Evolutionary conservation across 1,140 invertebrate genomes (phyloP), one percentile per base, ranked within the genome.

Genomic region (Dysdera silvatica): DNA sequence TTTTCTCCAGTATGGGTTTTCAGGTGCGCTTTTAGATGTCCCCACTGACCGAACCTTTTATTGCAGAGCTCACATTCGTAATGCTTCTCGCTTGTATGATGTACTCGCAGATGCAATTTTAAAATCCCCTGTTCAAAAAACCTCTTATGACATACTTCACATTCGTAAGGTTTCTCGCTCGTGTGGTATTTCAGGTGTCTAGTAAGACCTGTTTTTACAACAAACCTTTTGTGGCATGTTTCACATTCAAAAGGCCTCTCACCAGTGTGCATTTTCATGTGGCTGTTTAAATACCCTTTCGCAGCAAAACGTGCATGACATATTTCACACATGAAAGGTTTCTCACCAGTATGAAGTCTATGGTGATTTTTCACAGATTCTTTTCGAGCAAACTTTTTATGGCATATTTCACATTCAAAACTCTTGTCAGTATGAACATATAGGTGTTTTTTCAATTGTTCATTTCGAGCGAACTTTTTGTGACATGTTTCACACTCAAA

Each of bases 371-470:
- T 94, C 12, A 94, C 77, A 71, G 94, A 91, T 74, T 92, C 94
- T 2, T 87, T 90, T 71, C 93, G 90, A 53, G 91, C 95, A 79
- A 98, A 99, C 66, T 85, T 84, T 14, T 88, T 84, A 0, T 85
- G 81, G 74, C 94, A 98, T 18, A 90, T 79, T 47, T 92, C 85
- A 76, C 94, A 98, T 10, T 84, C 84, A 75, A 97, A 97, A 0
- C 94, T 93, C 23, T 89, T 83, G 74, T 97, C 91, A 0, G 94
- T 97, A 74, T 98, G 94, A 0, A 95, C 93, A 23, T 93, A 82
- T 23, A 95, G 77, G 70, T 97, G 94, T 2, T 94, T 82, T 7
- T 94, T 82, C 0, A 97, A 80, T 74, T 97, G 97, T 20, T 91
- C 91, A 23, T 75, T 90, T 76, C 95, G 91, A 3, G 94, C 91